phyloP scores from a whole-genome alignment of 2,797 vertebrate genomes.

The Allobates femoralis region DNA sequence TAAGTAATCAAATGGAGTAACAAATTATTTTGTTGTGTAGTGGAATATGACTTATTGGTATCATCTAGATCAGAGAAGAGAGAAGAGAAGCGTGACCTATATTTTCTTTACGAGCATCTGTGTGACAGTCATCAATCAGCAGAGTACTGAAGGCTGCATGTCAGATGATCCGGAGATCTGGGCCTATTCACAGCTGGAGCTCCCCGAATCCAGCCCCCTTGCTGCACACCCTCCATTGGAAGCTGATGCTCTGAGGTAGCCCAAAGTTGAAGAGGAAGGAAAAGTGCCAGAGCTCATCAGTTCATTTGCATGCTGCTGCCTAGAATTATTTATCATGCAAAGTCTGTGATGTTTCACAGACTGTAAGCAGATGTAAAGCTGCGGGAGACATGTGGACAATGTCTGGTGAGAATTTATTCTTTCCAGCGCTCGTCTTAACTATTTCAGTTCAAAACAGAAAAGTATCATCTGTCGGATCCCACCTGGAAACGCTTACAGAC shows the following conservation, averaged over 20 bases:
- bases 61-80: not conserved
- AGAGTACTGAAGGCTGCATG: not conserved
- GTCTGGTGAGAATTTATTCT: conserved; percentile 51
- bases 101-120: conserved; percentile 21
- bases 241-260: conserved; percentile 37
- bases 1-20: not conserved
- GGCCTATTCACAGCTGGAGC: conserved; percentile 50
- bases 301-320: conserved; percentile 58
- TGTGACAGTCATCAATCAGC: conserved; percentile 25
- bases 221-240: not conserved
- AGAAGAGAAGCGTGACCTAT: conserved; percentile 27
- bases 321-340: conserved; percentile 61
- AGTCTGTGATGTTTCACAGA: conserved; percentile 59
- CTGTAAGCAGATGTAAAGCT: conserved; percentile 63
- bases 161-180: conserved; percentile 16
- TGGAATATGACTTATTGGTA: not conserved
- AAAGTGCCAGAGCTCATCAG: conserved; percentile 42
- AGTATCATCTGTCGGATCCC: not conserved
- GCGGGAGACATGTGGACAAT: conserved; percentile 56
- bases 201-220: conserved; percentile 17
- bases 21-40: not conserved
- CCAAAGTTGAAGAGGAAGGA: conserved; percentile 49
- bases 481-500: not conserved
- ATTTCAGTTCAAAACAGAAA: not conserved
- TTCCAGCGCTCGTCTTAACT: conserved; percentile 37